Conservation (phyloP, 2,888 invertebrate genomes). For the Gasteruption jaculator region DNA sequence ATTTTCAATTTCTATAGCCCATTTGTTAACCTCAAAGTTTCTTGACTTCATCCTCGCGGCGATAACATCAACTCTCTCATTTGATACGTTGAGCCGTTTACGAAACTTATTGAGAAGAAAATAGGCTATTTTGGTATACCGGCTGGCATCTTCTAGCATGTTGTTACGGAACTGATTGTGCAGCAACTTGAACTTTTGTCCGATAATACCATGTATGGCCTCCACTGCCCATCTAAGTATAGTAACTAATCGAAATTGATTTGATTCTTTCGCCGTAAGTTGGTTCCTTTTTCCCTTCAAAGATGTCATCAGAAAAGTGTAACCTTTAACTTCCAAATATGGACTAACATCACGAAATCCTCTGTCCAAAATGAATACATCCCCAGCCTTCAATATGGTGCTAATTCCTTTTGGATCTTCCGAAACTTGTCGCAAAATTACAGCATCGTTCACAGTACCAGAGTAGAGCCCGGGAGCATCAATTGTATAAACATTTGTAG, state of each 20-base stretch:
- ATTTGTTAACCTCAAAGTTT: not conserved
- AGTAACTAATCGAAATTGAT: constrained; percentile 21
- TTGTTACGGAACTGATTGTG: constrained; percentile 3
- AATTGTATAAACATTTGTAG: too few species aligned
- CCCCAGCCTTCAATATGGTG: too few species aligned
- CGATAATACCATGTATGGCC: constrained; percentile 4
- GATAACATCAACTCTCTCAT: not conserved
- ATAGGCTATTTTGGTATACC: constrained; percentile 1
- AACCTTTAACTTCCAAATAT: constrained; percentile 11
- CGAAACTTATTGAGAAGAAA: constrained; percentile 12
- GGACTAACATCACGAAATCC: constrained; percentile 20
- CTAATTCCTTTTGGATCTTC: too few species aligned
- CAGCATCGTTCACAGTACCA: too few species aligned
- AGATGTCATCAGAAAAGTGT: constrained; percentile 23
- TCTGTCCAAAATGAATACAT: constrained; percentile 22
- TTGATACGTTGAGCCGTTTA: constrained; percentile 14
- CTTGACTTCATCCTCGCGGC: not conserved
- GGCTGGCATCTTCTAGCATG: not conserved
- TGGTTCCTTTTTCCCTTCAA: constrained; percentile 24
- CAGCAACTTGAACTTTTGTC: constrained; percentile 8
- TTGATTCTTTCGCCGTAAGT: constrained; percentile 19
- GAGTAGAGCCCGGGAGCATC: constrained; percentile 17
- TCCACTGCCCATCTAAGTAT: constrained; percentile 12
- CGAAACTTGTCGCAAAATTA: too few species aligned
- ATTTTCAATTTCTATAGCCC: constrained; percentile 11